phyloP scores from a whole-genome alignment of 2,113 vertebrate species.

The Chaenocephalus aceratus region DNA sequence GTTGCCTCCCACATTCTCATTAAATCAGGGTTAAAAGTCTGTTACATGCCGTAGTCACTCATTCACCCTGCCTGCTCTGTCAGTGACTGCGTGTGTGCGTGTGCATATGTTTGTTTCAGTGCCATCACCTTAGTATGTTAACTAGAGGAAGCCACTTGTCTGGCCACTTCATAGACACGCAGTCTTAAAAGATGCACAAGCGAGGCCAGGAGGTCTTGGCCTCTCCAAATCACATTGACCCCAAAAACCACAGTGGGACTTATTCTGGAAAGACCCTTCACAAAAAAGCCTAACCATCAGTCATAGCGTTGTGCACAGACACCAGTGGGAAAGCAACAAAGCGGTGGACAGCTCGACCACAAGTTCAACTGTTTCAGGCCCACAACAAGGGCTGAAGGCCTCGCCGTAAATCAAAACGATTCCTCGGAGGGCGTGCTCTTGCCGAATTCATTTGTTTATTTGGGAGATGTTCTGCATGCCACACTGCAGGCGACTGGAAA shows the following conservation, averaged over 20 bases:
- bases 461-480: slow-evolving; percentile 47
- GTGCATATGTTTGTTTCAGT: background rate
- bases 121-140: background rate
- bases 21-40: background rate
- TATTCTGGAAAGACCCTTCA: slow-evolving; percentile 70
- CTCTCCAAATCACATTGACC: slow-evolving; percentile 58
- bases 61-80: background rate
- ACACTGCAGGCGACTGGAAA: slow-evolving; percentile 27
- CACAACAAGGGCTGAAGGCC: slow-evolving; percentile 48
- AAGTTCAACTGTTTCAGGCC: slow-evolving; percentile 32
- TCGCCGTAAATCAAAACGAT: slow-evolving; percentile 55
- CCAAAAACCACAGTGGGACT: slow-evolving; percentile 52
- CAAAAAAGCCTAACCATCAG: slow-evolving; percentile 55
- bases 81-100: background rate
- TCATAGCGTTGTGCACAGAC: slow-evolving; percentile 36
- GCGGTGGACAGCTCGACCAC: slow-evolving; percentile 49
- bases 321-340: slow-evolving; percentile 55
- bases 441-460: slow-evolving; percentile 44
- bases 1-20: background rate
- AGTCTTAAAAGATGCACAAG: slow-evolving; percentile 37
- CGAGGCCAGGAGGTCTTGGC: slow-evolving; percentile 26
- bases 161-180: slow-evolving; percentile 22
- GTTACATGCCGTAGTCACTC: no score
- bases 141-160: slow-evolving; percentile 39
- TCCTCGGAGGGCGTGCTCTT: slow-evolving; percentile 35